These are phyloP conservation scores for Ips typographus DNA, from an alignment of 1,140 invertebrate genomes.

Conservation along the genomic window DNA sequence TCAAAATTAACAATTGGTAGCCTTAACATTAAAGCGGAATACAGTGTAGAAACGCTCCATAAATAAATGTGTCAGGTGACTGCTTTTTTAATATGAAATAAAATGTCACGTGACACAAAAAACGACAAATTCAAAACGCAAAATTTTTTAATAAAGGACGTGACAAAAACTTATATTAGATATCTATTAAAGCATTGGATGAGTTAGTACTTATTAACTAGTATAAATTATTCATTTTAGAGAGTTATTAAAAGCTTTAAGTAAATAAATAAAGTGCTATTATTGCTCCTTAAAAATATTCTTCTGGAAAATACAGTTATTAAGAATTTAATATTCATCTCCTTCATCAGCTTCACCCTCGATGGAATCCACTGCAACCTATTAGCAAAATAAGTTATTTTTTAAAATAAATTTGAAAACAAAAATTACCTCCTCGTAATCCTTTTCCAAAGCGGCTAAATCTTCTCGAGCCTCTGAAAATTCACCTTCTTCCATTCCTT, in stretches of 20 bases:
- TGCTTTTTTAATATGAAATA: too few species aligned
- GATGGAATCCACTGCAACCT: slow-evolving; percentile 67
- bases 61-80: too few species aligned
- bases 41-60: too few species aligned
- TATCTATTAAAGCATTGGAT: too few species aligned
- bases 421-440: slow-evolving; percentile 68
- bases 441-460: slow-evolving; percentile 80
- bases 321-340: slow-evolving; percentile 64
- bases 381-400: slow-evolving; percentile 10
- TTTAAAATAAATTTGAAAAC: not conserved
- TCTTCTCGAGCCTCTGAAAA: slow-evolving; percentile 86
- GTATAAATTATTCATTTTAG: not conserved
- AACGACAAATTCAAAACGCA: too few species aligned
- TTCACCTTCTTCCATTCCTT: slow-evolving; percentile 85
- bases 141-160: not conserved
- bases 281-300: not conserved
- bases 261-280: not conserved
- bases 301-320: not conserved
- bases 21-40: not conserved
- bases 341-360: slow-evolving; percentile 71
- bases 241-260: not conserved
- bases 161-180: not conserved
- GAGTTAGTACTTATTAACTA: not conserved
- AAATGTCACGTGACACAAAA: too few species aligned
- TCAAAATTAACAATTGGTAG: not conserved